A percentile compares a stretch with the other conserved stretches of the same genome.
Conservation (phyloP, 2,113 vertebrate species). For the Heteronetta atricapilla region DNA sequence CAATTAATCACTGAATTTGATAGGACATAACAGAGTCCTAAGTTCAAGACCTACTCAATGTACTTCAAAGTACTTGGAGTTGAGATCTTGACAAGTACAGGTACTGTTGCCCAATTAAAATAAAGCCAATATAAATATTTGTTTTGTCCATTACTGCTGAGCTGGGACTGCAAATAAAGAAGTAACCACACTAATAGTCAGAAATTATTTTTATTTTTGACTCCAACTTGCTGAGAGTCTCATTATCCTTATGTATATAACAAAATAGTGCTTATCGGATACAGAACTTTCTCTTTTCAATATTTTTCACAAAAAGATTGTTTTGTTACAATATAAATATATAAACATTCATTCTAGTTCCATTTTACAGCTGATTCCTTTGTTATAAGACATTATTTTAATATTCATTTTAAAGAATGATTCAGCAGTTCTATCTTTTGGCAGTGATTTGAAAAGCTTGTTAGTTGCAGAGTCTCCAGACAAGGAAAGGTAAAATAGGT, state of each 20-base stretch:
- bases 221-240: not conserved
- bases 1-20: not conserved
- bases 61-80: not conserved
- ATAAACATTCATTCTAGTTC: not conserved
- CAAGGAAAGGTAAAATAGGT: not conserved
- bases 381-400: not conserved
- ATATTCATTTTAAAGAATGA: constrained; percentile 3
- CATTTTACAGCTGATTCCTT: not conserved
- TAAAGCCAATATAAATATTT: not conserved
- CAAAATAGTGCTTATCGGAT: not conserved
- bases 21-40: not conserved
- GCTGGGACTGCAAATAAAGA: not conserved
- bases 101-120: not conserved
- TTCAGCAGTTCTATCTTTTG: not conserved
- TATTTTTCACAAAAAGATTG: not conserved
- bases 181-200: not conserved
- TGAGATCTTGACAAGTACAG: not conserved
- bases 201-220: not conserved
- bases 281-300: not conserved
- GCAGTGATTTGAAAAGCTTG: not conserved
- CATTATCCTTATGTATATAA: not conserved
- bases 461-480: not conserved
- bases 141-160: not conserved
- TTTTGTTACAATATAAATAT: not conserved
- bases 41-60: not conserved